Base-by-base conservation (phyloP, 2,797 vertebrate genomes). In the Typhlichthys subterraneus region DNA sequence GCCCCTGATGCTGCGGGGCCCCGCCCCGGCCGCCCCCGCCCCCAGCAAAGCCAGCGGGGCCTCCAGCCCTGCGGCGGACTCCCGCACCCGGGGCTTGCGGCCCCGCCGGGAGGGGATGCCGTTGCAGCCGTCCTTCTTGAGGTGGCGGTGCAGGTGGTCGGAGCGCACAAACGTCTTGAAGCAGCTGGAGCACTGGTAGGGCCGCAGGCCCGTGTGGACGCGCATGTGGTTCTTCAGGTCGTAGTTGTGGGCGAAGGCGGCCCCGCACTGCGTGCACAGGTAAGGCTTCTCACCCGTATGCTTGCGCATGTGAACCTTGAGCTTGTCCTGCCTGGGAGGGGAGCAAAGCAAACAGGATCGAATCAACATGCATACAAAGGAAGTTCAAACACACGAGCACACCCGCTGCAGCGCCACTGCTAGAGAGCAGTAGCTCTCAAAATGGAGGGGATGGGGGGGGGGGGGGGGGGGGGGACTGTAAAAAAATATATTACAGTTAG, bases 221-320 rank as follows among this genome's bases (percentile, higher is more conserved):
- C 97, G 96, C 96, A 97, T 97, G 94, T 99, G 97, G 93, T 99
- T 99, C 91, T 98, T 98, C 91, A 99, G 95, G 94, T 99, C 97
- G 83, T 99, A 99, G 93, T 98, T 99, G 91, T 99, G 97, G 31
- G 97, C 97, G 53, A 99, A 99, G 69, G 97, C 96, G 0, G 96
- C 97, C 0, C 97, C 97, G 54, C 97, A 99, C 73, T 98, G 96
- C 78, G 97, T 95, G 88, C 97, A 99, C 89, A 96, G 86, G 90
- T 99, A 99, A 61, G 97, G 97, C 92, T 98, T 98, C 92, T 99
- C 97, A 57, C 97, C 97, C 1, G 97, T 99, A 91, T 99, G 97
- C 70, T 99, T 99, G 72, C 97, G 75, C 97, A 99, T 99, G 86
- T 99, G 97, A 76, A 99, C 97, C 90, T 99, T 99, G 81, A 99